These are phyloP conservation scores for Leguminivora glycinivorella DNA, from an alignment of 1,140 invertebrate species.

Conservation along the genomic window DNA sequence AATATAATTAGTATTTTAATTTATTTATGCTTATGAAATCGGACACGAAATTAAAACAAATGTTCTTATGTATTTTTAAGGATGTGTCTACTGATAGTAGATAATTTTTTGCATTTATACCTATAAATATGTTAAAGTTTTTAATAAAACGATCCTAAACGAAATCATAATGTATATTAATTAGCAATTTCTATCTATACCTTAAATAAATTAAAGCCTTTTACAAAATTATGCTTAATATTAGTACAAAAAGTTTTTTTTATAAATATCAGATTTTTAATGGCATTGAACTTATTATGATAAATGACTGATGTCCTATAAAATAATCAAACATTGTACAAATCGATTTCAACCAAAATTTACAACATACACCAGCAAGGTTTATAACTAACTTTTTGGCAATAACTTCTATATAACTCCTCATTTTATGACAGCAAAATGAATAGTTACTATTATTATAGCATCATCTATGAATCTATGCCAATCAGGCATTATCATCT, in stretches of 20 bases:
- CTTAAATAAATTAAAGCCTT: conserved; percentile 56
- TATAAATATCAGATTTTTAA: conserved; percentile 18
- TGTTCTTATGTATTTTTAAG: not conserved
- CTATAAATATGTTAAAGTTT: conserved; percentile 28
- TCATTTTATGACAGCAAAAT: not conserved
- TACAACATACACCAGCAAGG: not conserved
- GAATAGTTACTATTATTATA: not conserved
- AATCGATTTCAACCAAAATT: too few relatives aligned
- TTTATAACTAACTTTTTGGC: not conserved
- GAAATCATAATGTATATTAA: conserved; percentile 21
- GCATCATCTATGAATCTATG: conserved; percentile 6
- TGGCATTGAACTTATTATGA: not conserved
- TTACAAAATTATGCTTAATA: conserved; percentile 33
- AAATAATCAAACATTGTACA: not conserved
- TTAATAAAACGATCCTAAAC: conserved; percentile 30
- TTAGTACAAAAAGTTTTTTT: conserved; percentile 22
- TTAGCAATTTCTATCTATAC: conserved; percentile 39
- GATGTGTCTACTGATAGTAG: not conserved
- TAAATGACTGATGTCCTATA: not conserved
- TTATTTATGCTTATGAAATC: conserved; percentile 40
- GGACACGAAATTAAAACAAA: conserved; percentile 27
- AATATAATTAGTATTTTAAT: conserved; percentile 9
- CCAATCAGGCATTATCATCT: conserved; percentile 1
- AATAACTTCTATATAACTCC: conserved; percentile 11
- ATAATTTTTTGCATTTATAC: not conserved